Evolutionary conservation across 2,797 vertebrate species (phyloP), one percentile per base, ranked within the genome.

Genomic region (Pelochelys cantorii): DNA sequence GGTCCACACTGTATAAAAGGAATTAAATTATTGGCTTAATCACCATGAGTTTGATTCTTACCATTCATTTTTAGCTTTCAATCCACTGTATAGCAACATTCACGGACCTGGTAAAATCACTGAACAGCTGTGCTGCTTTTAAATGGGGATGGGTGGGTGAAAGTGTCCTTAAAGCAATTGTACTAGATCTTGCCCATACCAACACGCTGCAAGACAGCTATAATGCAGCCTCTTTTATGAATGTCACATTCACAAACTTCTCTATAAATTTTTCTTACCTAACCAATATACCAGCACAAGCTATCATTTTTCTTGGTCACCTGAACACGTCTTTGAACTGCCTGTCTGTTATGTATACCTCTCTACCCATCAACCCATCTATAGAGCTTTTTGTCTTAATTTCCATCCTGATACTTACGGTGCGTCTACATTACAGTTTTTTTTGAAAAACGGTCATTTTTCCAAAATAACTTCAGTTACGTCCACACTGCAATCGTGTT

Each of bases 231-330:
- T 92, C 82, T 90, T 83, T 25, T 85, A 75, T 1, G 80, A 94
- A 71, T 5, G 12, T 68, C 90, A 90, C 92, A 59, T 9, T 71
- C 78, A 94, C 84, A 81, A 31, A 52, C 74, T 68, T 9, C 60
- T 75, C 62, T n/a, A 31, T 2, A 27, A 71, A 83, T 62, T 81
- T 13, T 83, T 62, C 57, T 42, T 42, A 62, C 83, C 94, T 93
- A 83, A 31, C 23, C 87, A 89, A 52, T 1, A 34, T 9, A n/a
- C 11, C 88, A 90, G 88, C 83, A 89, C 79, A 94, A 93, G 42
- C 92, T 91, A 88, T 92, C 86, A 88, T 65, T 8, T 37, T 92
- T 93, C 25, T 29, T 27, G 85, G 89, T 92, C 92, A 87, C 48
- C 25, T n/a, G 29, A 14, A 1, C 89, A 92, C 92, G 85, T 89